phyloP scores from a whole-genome alignment of 2,113 vertebrate genomes.

The Acrocephalus kingi region DNA sequence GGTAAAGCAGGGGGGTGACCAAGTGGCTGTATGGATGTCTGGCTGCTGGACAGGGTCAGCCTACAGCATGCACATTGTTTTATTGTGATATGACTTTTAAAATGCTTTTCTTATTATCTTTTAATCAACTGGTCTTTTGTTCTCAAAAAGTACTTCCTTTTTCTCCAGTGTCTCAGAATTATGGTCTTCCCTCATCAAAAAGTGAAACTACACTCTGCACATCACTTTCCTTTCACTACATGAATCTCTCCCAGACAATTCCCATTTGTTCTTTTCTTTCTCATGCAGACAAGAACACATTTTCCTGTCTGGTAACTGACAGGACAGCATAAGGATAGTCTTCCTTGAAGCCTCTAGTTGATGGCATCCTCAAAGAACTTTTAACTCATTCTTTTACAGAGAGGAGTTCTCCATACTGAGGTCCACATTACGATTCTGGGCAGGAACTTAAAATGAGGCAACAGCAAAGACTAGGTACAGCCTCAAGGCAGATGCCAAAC shows the following conservation, averaged over 20 bases:
- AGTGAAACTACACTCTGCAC: background rate
- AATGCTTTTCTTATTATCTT: background rate
- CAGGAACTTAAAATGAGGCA: background rate
- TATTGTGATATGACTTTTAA: background rate
- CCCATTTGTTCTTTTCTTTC: background rate
- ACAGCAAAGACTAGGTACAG: background rate
- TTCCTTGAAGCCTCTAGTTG: background rate
- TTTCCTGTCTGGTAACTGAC: background rate
- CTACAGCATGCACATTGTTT: background rate
- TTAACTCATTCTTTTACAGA: background rate
- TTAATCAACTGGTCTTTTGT: background rate
- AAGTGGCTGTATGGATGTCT: background rate
- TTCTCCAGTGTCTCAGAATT: background rate
- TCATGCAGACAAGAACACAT: background rate
- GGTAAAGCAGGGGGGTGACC: background rate
- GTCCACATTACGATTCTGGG: accelerated
- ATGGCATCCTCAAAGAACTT: background rate
- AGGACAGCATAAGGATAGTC: background rate
- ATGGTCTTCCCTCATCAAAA: background rate
- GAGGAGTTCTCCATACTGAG: background rate
- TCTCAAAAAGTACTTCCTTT: background rate
- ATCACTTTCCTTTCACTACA: background rate
- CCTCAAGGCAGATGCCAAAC: background rate
- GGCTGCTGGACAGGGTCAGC: background rate
- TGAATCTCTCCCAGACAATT: background rate